Conservation (phyloP, 2,113 vertebrate genomes). For the Cyanocitta stelleri region DNA sequence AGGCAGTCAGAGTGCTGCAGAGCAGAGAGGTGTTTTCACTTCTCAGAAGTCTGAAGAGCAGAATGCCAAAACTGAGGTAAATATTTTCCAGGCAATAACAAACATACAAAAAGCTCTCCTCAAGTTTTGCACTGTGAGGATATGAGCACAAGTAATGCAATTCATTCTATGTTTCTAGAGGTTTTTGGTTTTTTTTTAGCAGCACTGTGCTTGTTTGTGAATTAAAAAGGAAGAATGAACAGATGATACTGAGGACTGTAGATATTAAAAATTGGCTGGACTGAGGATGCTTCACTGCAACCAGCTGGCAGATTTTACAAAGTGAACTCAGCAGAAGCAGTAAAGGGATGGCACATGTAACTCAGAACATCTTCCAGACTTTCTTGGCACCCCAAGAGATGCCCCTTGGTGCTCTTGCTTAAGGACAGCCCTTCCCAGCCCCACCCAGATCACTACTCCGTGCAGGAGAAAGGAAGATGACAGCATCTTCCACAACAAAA, state of each 20-base stretch:
- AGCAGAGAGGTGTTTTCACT: background rate
- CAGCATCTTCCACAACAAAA: background rate
- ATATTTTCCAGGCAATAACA: background rate
- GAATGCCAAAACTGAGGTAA: background rate
- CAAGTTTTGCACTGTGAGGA: background rate
- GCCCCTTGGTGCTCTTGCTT: background rate
- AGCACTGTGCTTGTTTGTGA: background rate
- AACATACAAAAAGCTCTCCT: background rate
- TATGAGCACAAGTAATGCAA: background rate
- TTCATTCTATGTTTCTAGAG: background rate
- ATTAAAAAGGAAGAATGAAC: background rate
- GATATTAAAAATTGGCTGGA: background rate
- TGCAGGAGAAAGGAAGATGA: background rate
- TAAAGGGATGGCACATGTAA: rapidly evolving
- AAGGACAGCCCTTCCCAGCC: background rate
- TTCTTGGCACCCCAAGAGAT: rapidly evolving
- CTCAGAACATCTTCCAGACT: background rate
- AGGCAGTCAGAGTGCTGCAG: background rate
- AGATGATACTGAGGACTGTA: background rate
- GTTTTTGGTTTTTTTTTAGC: background rate
- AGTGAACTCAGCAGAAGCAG: background rate
- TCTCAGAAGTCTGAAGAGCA: background rate
- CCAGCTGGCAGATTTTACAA: background rate
- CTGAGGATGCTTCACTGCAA: background rate
- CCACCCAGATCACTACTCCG: background rate